Conservation (phyloP, 2,797 vertebrate species). For the Eospalax fontanierii region DNA sequence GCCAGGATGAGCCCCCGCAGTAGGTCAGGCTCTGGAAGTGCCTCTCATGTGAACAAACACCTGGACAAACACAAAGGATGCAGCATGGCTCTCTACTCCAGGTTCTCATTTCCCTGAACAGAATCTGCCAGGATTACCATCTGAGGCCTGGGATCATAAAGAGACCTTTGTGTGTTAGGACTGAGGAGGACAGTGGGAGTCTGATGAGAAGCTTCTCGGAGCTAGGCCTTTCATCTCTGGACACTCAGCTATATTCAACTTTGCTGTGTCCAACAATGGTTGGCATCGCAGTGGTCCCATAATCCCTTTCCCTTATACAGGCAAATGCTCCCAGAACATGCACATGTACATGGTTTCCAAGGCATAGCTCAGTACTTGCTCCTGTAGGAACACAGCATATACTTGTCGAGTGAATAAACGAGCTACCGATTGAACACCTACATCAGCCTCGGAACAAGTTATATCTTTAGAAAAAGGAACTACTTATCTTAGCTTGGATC, state of each 20-base stretch:
- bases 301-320: not conserved
- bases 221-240: constrained; percentile 47
- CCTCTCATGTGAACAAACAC: constrained; percentile 72
- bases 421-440: constrained; percentile 2
- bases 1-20: constrained; percentile 17
- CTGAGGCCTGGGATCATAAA: constrained; percentile 49
- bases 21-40: constrained; percentile 48
- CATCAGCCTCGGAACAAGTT: not conserved
- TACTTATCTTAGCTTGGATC: not conserved
- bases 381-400: not conserved
- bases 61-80: constrained; percentile 78
- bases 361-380: not conserved
- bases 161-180: constrained; percentile 64
- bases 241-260: constrained; percentile 37
- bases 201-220: constrained; percentile 26
- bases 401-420: constrained; percentile 32
- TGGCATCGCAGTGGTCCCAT: not conserved
- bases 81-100: not conserved
- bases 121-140: not conserved
- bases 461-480: not conserved
- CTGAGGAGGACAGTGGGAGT: not conserved
- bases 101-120: constrained; percentile 25
- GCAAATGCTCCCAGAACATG: not conserved
- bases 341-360: not conserved
- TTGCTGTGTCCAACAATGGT: not conserved